Conservation (phyloP, 1,140 invertebrate genomes). For the Hypothenemus hampei region DNA sequence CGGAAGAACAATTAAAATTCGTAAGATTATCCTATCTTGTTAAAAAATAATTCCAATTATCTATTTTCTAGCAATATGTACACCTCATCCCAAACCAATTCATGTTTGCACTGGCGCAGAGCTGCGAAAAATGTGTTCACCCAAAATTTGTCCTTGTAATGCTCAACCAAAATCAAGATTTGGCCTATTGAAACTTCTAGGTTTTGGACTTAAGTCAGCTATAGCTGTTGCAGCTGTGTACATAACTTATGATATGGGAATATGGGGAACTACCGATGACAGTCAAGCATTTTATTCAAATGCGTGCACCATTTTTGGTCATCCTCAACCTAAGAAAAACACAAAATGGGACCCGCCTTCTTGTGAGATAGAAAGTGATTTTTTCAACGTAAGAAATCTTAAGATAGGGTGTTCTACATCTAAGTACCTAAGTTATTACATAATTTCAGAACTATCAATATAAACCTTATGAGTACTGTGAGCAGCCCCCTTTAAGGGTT, state of each 20-base stretch:
- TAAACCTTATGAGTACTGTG: slow-evolving; percentile 24
- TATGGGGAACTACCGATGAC: slow-evolving; percentile 35
- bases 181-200: background rate
- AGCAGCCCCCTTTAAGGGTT: slow-evolving; percentile 26
- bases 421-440: background rate
- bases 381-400: slow-evolving; percentile 23
- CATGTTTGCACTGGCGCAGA: slow-evolving; percentile 37
- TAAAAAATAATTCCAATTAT: background rate
- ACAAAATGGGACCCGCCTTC: slow-evolving; percentile 31
- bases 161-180: too few species aligned
- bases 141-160: background rate
- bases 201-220: slow-evolving; percentile 32
- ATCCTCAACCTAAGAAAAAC: slow-evolving; percentile 19
- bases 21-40: slow-evolving; percentile 5
- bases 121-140: slow-evolving; percentile 34
- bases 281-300: slow-evolving; percentile 32
- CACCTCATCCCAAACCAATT: slow-evolving; percentile 30
- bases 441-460: slow-evolving; percentile 12
- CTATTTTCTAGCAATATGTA: slow-evolving; percentile 27
- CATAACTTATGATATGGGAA: slow-evolving; percentile 34
- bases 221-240: slow-evolving; percentile 31
- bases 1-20: slow-evolving; percentile 13
- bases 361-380: slow-evolving; percentile 46
- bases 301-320: slow-evolving; percentile 22
- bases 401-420: background rate